These are phyloP conservation scores for Leucoptera coffeella DNA, from an alignment of 2,888 invertebrate species.

Conservation along the genomic window DNA sequence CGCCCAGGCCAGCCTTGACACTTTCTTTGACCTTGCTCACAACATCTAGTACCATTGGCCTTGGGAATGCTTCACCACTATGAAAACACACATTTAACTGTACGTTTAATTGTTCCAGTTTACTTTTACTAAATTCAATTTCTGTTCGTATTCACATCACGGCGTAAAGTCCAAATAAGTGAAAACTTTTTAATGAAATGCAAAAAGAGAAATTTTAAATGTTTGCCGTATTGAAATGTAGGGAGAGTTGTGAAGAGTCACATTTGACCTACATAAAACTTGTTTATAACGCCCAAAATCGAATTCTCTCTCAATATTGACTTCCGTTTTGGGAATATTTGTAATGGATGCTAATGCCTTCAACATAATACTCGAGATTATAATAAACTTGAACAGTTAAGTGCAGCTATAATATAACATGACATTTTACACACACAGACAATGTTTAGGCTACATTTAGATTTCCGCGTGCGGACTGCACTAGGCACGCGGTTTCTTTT, in stretches of 20 bases:
- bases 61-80: no score
- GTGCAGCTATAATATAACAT: no score
- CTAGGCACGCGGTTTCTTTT: slow-evolving; percentile 44
- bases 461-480: slow-evolving; percentile 31
- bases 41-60: slow-evolving; percentile 29
- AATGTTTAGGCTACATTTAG: no score
- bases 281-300: no score
- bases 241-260: slow-evolving; percentile 40
- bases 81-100: no score
- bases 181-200: slow-evolving; percentile 49
- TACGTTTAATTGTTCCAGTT: no score
- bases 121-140: slow-evolving; percentile 41
- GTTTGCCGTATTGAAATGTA: slow-evolving; percentile 42
- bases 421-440: no score
- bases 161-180: slow-evolving; percentile 27
- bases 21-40: slow-evolving; percentile 44
- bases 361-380: no score
- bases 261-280: slow-evolving; percentile 39
- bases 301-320: slow-evolving; percentile 1
- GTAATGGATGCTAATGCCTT: no score
- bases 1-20: slow-evolving; percentile 52
- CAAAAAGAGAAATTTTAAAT: slow-evolving; percentile 51
- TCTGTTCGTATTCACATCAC: slow-evolving; percentile 29
- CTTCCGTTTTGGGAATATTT: no score
- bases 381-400: no score